Evolutionary conservation across 1,140 invertebrate genomes (phyloP).

Genomic region (Druon quercuslanigerum): DNA sequence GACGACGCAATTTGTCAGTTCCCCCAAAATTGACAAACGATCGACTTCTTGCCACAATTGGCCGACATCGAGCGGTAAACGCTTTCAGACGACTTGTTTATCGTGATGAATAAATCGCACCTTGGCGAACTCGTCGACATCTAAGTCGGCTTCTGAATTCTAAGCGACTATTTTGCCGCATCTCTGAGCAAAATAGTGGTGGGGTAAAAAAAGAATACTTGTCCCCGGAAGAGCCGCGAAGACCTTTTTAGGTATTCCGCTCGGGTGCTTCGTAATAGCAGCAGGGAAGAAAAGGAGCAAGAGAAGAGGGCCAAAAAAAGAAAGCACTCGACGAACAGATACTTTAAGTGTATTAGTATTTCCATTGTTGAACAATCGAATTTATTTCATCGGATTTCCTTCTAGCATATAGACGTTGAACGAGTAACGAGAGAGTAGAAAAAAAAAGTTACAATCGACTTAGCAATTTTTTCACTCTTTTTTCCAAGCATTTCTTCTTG

Average conservation of each 20-base stretch:
- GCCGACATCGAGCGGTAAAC: slow-evolving; percentile 44
- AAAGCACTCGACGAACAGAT: not conserved
- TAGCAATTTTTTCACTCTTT: not conserved
- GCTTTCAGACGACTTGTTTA: slow-evolving; percentile 55
- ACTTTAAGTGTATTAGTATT: slow-evolving; percentile 28
- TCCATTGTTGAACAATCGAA: slow-evolving; percentile 23
- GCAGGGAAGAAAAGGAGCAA: slow-evolving; percentile 9
- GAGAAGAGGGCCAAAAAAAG: slow-evolving; percentile 14
- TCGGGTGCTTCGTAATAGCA: slow-evolving; percentile 17
- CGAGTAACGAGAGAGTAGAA: slow-evolving; percentile 10
- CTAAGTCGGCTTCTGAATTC: slow-evolving; percentile 30
- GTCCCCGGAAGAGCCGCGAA: slow-evolving; percentile 15
- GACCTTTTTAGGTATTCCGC: slow-evolving; percentile 34
- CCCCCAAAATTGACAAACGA: not conserved
- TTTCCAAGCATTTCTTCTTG: not conserved
- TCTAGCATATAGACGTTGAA: slow-evolving; percentile 24
- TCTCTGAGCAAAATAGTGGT: not conserved
- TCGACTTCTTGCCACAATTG: slow-evolving; percentile 32
- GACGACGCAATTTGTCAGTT: not conserved
- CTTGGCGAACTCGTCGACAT: slow-evolving; percentile 5
- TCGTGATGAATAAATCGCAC: slow-evolving; percentile 47
- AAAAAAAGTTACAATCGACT: slow-evolving; percentile 16
- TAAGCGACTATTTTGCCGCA: slow-evolving; percentile 32
- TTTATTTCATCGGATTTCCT: slow-evolving; percentile 26
- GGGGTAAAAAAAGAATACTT: not conserved